A percentile compares a stretch with the other conserved stretches of the same genome.
Evolutionary conservation across 2,113 vertebrate species (phyloP).

Genomic region (Rhodinocichla rosea): DNA sequence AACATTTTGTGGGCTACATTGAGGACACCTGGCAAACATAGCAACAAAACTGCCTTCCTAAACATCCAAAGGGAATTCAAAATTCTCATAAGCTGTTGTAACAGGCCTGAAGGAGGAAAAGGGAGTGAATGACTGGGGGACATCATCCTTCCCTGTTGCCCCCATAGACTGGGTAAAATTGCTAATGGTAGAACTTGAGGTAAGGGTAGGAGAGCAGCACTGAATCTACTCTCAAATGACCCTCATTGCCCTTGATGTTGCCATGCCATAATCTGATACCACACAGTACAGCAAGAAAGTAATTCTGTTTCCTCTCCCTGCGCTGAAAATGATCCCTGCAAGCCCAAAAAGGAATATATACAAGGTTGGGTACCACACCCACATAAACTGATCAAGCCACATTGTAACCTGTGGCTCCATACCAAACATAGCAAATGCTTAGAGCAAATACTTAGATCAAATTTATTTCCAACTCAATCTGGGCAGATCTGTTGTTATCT

Average conservation of each 20-base stretch:
- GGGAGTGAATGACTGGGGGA: neutral
- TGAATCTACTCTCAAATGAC: neutral
- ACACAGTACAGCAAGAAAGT: neutral
- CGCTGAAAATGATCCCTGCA: accelerated
- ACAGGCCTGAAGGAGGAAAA: neutral
- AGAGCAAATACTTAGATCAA: neutral
- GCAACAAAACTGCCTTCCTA: neutral
- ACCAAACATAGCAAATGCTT: neutral
- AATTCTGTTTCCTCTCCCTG: neutral
- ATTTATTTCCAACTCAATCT: neutral
- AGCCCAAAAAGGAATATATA: neutral
- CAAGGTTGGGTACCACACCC: neutral
- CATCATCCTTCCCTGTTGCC: neutral
- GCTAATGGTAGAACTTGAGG: neutral
- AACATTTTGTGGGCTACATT: neutral
- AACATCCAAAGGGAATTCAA: neutral
- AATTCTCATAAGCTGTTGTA: neutral
- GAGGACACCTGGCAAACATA: neutral
- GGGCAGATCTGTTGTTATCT: neutral
- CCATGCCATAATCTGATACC: neutral
- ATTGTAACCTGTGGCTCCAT: neutral
- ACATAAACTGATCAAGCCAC: neutral
- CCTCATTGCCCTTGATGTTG: neutral
- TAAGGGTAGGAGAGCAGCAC: neutral
- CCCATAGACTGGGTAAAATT: accelerated